Conservation (phyloP, 2,888 invertebrate species). For the Reticulitermes lucifugus region DNA sequence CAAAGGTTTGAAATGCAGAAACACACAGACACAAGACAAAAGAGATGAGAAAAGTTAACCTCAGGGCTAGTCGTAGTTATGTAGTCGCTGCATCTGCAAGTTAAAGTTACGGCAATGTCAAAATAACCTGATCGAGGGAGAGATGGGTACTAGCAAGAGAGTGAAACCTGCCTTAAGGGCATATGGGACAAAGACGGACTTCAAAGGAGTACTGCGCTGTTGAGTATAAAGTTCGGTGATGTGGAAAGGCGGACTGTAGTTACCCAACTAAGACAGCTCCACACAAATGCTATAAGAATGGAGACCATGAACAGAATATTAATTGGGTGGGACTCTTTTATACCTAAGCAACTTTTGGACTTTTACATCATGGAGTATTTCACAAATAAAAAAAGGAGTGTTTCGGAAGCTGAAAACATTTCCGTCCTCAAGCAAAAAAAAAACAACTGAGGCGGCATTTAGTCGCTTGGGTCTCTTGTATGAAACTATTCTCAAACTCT, state of each 20-base stretch:
- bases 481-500: too few relatives aligned
- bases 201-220: neutral
- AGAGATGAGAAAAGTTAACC: neutral
- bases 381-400: too few relatives aligned
- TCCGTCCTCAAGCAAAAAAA: too few relatives aligned
- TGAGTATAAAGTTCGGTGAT: neutral
- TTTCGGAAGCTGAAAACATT: too few relatives aligned
- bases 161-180: neutral
- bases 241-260: neutral
- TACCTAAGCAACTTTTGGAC: too few relatives aligned
- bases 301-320: neutral
- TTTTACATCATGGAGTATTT: too few relatives aligned
- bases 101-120: neutral
- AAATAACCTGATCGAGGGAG: neutral
- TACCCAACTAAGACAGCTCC: neutral
- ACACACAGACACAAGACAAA: too few relatives aligned
- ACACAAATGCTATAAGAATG: neutral
- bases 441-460: too few relatives aligned
- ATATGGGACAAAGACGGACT: neutral
- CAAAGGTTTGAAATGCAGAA: too few relatives aligned
- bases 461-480: too few relatives aligned
- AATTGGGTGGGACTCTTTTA: neutral
- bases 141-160: neutral
- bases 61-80: neutral
- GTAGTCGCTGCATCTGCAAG: neutral